Base-by-base conservation (phyloP, 2,113 vertebrate species). In the Ceyx cyanopectus region DNA sequence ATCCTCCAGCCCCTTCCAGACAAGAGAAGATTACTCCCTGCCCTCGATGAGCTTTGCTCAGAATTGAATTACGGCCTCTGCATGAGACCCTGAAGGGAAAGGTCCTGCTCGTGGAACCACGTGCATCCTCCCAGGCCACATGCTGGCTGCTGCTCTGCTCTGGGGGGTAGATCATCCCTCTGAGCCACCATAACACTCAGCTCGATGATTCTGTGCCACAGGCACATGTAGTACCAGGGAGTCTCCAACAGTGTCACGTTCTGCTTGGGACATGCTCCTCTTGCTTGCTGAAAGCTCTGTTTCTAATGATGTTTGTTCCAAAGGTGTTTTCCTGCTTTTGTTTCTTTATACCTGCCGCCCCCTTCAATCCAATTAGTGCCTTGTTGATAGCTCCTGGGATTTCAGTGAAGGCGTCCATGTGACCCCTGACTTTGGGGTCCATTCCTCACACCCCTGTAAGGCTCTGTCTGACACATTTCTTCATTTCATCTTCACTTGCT, bases 301-400 rank as follows among this genome's bases (percentile, higher is more conserved):
- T 50, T 29, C 85, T 92, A 89, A 75, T 13, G 75, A 51, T 81
- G 66, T 81, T 96, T 88, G 63, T 56, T 94, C 70, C 62, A 41
- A 73, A 89, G 87, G 79, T 81, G 74, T 82, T 95, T 93, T 74
- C 62, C 61, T 27, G 53, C 90, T 73, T 83, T 83, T 75, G 80
- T 78, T 93, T 67, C 79, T 72, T 56, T 60, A 80, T 34, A 30
- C 24, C 80, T 85, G 41, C 46, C 1, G 4, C 76, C 81, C 78
- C 89, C 85, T 82, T 94, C 93, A 75, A 19, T 8, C 97, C 96
- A 96, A 95, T 97, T 96, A 97, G 87, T 32, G 91, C 72, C 92
- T 84, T 34, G 62, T 20, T 89, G 95, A 37, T 95, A 24, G 85
- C 53, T 94, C 87, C 89, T 77, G 24, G 75, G 29, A 18, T 61